Evolutionary conservation across 2,888 invertebrate genomes (phyloP), one percentile per base, ranked within the genome.

Genomic region (Heterodera filipjevi): DNA sequence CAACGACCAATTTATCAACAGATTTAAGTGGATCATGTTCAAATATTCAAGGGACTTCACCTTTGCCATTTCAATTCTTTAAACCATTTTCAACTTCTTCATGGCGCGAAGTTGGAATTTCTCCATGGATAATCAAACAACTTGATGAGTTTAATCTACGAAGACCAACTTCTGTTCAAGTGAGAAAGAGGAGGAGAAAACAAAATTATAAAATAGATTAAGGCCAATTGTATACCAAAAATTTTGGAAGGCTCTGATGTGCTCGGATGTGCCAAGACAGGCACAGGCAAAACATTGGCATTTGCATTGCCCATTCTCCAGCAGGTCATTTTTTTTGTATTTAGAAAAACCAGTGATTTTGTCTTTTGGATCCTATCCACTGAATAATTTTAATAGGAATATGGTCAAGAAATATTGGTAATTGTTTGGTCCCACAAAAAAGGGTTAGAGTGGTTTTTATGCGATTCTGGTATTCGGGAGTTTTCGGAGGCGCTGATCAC

Each of bases 261-360:
- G 85, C 94, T 99, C 82, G 98, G 96, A 14, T 95, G 95, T 85
- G 96, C 97, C 0, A 96, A 97, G 90, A 99, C 98, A 14, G 98
- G 98, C 22, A 96, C 96, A 78, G 98, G 98, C 2, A 99, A 99
- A 92, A 99, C 99, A 0, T 93, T 98, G 87, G 96, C 98, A 0
- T 99, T 99, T 92, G 96, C 95, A 0, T 77, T 86, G 19, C 87
- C 87, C 8, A 88, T 87, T 72, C 79, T 87, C 16, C 83, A 88
- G 30, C 81, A 87, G 81, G 86, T 86, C 44, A 1, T 49, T 72
- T 70, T 72, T 70, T n/a, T n/a, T n/a, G n/a, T n/a, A n/a, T n/a
- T n/a, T n/a, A n/a, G n/a, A n/a, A n/a, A n/a, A n/a, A n/a, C n/a
- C n/a, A n/a, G n/a, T n/a, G n/a, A n/a, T n/a, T n/a, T n/a, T n/a